These are phyloP conservation scores for Halcyon badia DNA, from an alignment of 2,797 vertebrate genomes.

Conservation along the genomic window DNA sequence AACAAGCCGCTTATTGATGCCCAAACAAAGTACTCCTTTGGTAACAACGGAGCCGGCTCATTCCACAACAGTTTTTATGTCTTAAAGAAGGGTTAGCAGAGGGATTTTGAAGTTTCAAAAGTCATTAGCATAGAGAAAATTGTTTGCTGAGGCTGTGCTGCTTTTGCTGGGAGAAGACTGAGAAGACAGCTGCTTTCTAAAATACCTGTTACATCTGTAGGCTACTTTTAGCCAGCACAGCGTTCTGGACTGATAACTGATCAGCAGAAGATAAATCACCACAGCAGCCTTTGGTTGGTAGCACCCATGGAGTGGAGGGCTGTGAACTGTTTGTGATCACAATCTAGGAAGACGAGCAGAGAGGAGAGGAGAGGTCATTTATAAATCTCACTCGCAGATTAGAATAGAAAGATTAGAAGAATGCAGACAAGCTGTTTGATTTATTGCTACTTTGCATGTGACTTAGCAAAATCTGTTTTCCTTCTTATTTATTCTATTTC, in stretches of 20 bases:
- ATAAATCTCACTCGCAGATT: slow-evolving; percentile 70
- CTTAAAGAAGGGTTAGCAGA: slow-evolving; percentile 58
- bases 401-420: slow-evolving; percentile 72
- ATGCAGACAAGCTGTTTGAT: slow-evolving; percentile 69
- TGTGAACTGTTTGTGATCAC: slow-evolving; percentile 56
- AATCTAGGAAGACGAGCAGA: slow-evolving; percentile 59
- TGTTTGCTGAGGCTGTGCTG: slow-evolving; percentile 13
- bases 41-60: slow-evolving; percentile 37
- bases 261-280: slow-evolving; percentile 48
- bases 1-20: slow-evolving; percentile 67
- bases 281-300: slow-evolving; percentile 15
- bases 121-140: slow-evolving; percentile 42
- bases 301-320: slow-evolving; percentile 59
- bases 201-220: slow-evolving; percentile 45
- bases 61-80: slow-evolving; percentile 62
- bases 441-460: slow-evolving; percentile 70
- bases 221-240: slow-evolving; percentile 23
- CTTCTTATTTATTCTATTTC: slow-evolving; percentile 52
- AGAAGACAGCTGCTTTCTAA: not conserved
- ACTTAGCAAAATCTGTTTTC: slow-evolving; percentile 66
- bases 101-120: slow-evolving; percentile 66
- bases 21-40: slow-evolving; percentile 61
- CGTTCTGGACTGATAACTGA: slow-evolving; percentile 13
- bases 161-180: not conserved
- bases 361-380: slow-evolving; percentile 67